Base-by-base conservation (phyloP, 1,140 invertebrate species). In the Gyrodactylus bullatarudis region DNA sequence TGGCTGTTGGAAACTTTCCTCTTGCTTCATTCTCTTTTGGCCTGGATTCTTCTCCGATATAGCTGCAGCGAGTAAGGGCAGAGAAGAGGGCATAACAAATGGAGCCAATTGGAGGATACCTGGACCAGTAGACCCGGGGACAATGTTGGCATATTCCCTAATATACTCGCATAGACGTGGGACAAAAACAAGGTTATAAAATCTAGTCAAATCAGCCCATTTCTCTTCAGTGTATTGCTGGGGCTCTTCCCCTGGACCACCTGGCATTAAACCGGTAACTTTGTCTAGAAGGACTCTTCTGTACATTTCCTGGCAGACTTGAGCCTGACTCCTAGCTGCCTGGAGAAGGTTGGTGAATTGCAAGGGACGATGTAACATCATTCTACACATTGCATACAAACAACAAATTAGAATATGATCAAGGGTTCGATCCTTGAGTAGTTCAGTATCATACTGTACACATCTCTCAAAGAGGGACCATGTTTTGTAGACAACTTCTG, bases 121-220 rank as follows among this genome's bases (percentile, higher is more conserved):
- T n/a, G 34, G 34, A n/a, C 34, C 34, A n/a, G 8, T 54, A 54
- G 34, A 54, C 8, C 34, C 34, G n/a, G 34, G 34, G n/a, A 54
- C 34, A 54, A 54, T 54, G 34, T 54, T 54, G 34, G 34, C 34
- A 54, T 54, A 54, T 54, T 54, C 34, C 34, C 34, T 54, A n/a
- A 54, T 54, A 54, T 54, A 54, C 34, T 54, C 34, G n/a, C 34
- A 54, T 1, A 71, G 21, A 19, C 21, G 21, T 71, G 70, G 70
- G 21, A 71, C 21, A 24, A 71, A 71, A 19, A 71, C 70, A 1
- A 23, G 70, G 24, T 71, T 71, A 23, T 71, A 71, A n/a, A 71
- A 71, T 23, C 70, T 24, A 1, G 70, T 71, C 20, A 71, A 20
- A 23, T 71, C 70, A 25, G 21, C 70, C 70, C 70, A 2, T 2